Evolutionary conservation across 2,888 invertebrate species (phyloP).

Genomic region (Dasypogon diadema): DNA sequence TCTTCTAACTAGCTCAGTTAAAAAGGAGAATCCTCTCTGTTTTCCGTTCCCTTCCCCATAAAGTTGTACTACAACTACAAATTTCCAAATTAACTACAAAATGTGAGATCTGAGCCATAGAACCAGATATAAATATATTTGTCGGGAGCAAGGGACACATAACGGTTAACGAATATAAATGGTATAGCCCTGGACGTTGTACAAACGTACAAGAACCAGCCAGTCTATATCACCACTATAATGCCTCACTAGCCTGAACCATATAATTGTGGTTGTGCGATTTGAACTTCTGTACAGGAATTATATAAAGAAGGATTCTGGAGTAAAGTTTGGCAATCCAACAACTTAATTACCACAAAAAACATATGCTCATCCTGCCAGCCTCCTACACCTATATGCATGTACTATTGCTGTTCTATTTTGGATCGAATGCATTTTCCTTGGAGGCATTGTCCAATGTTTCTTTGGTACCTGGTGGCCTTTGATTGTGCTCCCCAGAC

Average conservation of each 20-base stretch:
- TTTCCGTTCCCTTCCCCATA: neutral
- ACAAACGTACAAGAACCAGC: conserved; percentile 40
- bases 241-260: neutral
- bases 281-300: conserved; percentile 25
- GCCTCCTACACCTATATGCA: conserved; percentile 5
- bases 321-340: conserved; percentile 51
- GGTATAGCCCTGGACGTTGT: conserved; percentile 45
- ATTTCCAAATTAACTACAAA: conserved; percentile 52
- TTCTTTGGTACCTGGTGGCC: conserved; percentile 5
- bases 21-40: neutral
- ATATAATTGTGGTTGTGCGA: conserved; percentile 8
- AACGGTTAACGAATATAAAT: conserved; percentile 53
- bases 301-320: conserved; percentile 6
- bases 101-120: conserved; percentile 47
- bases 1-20: neutral
- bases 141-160: conserved; percentile 52
- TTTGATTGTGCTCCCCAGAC: conserved; percentile 14
- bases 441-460: conserved; percentile 8
- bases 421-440: conserved; percentile 40
- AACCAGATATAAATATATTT: conserved; percentile 49
- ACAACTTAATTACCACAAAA: conserved; percentile 56
- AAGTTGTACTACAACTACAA: conserved; percentile 32
- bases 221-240: neutral
- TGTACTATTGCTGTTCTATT: too few relatives aligned
- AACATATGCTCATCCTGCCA: conserved; percentile 50